These are phyloP conservation scores for Autographa pulchrina DNA, from an alignment of 2,888 invertebrate species.

Conservation along the genomic window DNA sequence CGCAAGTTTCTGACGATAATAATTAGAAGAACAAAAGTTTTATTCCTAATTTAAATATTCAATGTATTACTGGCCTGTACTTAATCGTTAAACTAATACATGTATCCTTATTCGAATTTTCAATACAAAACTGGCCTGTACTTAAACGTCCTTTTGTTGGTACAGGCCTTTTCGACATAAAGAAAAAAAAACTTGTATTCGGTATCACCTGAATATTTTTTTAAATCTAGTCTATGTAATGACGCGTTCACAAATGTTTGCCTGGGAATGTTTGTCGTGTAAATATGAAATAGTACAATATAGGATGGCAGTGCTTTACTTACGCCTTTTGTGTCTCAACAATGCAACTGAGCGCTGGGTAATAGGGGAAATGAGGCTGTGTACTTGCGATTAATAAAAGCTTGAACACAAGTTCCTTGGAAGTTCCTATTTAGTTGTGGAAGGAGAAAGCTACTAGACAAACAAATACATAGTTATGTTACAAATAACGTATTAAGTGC, in stretches of 20 bases:
- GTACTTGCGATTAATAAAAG: slow-evolving; percentile 8
- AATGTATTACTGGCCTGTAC: neutral
- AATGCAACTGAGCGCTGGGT: slow-evolving; percentile 66
- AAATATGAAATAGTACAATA: slow-evolving; percentile 46
- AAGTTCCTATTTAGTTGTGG: no score
- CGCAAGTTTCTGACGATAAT: no score
- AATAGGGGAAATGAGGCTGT: slow-evolving; percentile 59
- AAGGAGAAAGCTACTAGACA: no score
- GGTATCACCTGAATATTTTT: neutral
- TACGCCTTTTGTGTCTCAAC: slow-evolving; percentile 66
- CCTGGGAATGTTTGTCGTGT: slow-evolving; percentile 29
- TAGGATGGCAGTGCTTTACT: slow-evolving; percentile 42
- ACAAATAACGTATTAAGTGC: no score
- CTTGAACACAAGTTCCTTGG: no score
- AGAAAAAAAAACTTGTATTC: neutral
- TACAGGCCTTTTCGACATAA: neutral
- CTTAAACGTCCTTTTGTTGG: neutral
- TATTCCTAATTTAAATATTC: no score
- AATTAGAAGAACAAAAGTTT: no score
- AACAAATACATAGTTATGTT: no score
- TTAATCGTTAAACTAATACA: no score
- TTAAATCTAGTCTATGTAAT: neutral
- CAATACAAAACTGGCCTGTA: no score
- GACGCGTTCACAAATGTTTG: slow-evolving; percentile 10
- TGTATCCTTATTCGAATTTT: no score